A percentile compares a stretch with the other conserved stretches of the same genome.
These are phyloP conservation scores for Triplophysa siluroides DNA, from an alignment of 2,113 vertebrate species.

Conservation along the genomic window DNA sequence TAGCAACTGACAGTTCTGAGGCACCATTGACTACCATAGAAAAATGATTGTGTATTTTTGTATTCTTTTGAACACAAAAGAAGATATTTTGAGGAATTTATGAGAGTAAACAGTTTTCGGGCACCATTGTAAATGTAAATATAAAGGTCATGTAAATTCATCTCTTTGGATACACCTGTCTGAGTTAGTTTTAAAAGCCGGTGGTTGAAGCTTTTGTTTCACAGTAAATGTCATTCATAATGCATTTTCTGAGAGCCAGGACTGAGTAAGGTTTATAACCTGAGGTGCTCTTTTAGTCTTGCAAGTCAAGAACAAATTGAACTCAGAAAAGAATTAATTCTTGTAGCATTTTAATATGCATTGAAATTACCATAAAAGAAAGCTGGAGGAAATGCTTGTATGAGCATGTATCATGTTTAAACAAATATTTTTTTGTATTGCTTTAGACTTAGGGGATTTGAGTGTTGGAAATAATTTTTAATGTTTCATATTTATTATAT, in stretches of 20 bases:
- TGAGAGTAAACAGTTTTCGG: too few relatives aligned
- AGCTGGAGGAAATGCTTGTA: too few relatives aligned
- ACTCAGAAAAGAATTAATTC: neutral
- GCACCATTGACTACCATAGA: too few relatives aligned
- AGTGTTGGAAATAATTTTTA: neutral
- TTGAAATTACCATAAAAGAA: neutral
- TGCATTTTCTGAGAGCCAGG: constrained; percentile 14
- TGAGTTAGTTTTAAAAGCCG: constrained; percentile 22
- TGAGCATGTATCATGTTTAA: too few relatives aligned
- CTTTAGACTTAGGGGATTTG: too few relatives aligned
- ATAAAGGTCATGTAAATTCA: neutral
- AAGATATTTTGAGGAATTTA: too few relatives aligned
- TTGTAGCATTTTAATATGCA: neutral
- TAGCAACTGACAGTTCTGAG: too few relatives aligned
- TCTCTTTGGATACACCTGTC: neutral
- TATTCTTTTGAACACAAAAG: too few relatives aligned
- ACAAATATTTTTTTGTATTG: neutral
- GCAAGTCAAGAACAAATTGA: constrained; percentile 2
- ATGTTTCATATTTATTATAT: neutral
- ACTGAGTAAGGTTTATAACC: neutral
- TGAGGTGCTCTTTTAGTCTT: constrained; percentile 45
- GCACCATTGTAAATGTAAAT: too few relatives aligned
- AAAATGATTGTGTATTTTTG: too few relatives aligned
- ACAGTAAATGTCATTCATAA: neutral
- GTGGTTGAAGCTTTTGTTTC: constrained; percentile 55